Base-by-base conservation (phyloP, 1,140 invertebrate species). In the Metopolophium dirhodum region DNA sequence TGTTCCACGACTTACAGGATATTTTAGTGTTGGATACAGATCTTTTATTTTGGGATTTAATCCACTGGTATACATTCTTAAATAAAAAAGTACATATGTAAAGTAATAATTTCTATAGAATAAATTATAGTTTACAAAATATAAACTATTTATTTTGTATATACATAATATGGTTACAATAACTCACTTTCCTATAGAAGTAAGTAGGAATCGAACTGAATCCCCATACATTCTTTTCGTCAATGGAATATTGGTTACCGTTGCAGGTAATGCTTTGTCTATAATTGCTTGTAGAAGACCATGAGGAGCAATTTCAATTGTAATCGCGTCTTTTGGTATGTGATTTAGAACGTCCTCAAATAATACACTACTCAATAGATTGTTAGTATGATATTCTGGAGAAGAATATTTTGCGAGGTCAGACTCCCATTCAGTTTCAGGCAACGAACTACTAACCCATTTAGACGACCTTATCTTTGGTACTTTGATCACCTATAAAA, bases 1-100 rank as follows among this genome's bases (percentile, higher is more conserved):
- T 0, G 97, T 98, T 35, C 96, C 96, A 57, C 96, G 95, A n/a
- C 97, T 96, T 2, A 98, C 97, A 20, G 97, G 97, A 94, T 96
- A 97, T n/a, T 96, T 94, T 0, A 97, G 95, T 35, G 87, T 92
- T 0, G 97, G 96, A 95, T 97, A 97, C 0, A 98, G 94, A 1
- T n/a, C 41, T n/a, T 90, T 26, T 20, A 90, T 68, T 11, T 90
- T 90, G 6, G 57, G 89, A 68, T 61, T 90, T 11, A 90, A 37
- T 8, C 88, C 88, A 7, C 9, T 57, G 9, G 23, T 26, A 18
- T 89, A 89, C 88, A 89, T 89, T 37, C 88, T 89, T 41, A 87
- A n/a, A 83, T 37, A 14, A n/a, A 87, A 26, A 0, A 41, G 14
- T 26, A 41, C 0, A 45, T 26, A 45, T 20, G 14, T 45, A 45